Evolutionary conservation across 2,797 vertebrate genomes (phyloP), one percentile per base, ranked within the genome.

Genomic region (Artibeus jamaicensis): DNA sequence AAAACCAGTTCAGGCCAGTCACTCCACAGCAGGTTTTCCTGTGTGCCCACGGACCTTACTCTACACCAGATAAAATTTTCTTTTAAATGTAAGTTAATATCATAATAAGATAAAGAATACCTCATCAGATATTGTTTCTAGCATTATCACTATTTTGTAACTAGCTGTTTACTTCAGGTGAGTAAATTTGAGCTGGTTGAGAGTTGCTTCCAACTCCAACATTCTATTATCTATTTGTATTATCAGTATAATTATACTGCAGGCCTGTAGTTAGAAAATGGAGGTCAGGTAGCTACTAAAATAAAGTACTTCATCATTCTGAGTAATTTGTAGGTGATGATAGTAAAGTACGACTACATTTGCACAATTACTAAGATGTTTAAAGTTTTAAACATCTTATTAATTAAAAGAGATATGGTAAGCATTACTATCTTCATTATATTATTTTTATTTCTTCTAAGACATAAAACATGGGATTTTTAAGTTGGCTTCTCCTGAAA

Each of bases 1-100:
- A 99, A 98, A 99, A 99, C 98, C 99, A 99, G 97, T 99, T 99
- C 98, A 98, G 99, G 97, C 99, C 99, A 79, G 99, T 99, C 98
- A 99, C 99, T 77, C 99, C 99, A 86, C 99, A 99, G 99, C 99
- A 98, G 98, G 83, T 76, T 3, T 78, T 88, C 70, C 24, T 53
- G 21, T 68, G 3, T 82, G 21, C 1, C 12, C 5, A 6, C 44
- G 79, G 70, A 92, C 4, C 19, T 32, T 89, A 59, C 57, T 90
- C 26, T 53, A 9, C 2, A 81, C 32, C 14, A 59, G 7, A 62
- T 9, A 42, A 14, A 50, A 79, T 10, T 77, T 84, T 70, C 21
- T 82, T 44, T 50, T 39, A 39, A 68, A 82, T 67, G 53, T 87
- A 81, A 73, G 67, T 73, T 78, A 76, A 90, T 65, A 5, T 11